Evolutionary conservation across 2,113 vertebrate genomes (phyloP).

Genomic region (Phrynosoma platyrhinos): DNA sequence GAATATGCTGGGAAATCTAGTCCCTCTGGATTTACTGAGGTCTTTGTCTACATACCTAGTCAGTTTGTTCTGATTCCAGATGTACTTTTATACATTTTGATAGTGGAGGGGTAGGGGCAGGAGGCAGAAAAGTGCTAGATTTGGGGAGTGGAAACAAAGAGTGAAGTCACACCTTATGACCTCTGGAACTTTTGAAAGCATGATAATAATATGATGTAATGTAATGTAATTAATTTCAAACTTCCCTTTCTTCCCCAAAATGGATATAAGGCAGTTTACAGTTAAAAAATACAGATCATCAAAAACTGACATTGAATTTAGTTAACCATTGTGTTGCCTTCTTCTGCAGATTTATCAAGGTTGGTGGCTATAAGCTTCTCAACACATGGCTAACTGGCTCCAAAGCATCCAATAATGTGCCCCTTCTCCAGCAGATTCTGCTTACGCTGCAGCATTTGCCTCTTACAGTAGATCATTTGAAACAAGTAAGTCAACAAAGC

Average conservation of each 20-base stretch:
- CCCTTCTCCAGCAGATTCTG: slow-evolving; percentile 91
- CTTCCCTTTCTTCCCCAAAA: background rate
- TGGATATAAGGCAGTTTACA: background rate
- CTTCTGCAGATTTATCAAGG: slow-evolving; percentile 85
- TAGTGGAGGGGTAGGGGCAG: background rate
- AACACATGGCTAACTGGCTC: slow-evolving; percentile 93
- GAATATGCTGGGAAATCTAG: background rate
- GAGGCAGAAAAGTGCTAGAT: background rate
- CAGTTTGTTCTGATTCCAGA: background rate
- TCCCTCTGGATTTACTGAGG: background rate
- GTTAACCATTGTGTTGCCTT: background rate
- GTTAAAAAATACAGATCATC: background rate
- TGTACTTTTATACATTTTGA: background rate
- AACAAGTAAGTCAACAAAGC: slow-evolving; percentile 80
- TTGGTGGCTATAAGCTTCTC: slow-evolving; percentile 92
- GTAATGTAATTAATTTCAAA: background rate
- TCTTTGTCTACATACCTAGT: background rate
- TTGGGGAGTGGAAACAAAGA: background rate
- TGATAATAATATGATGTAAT: background rate
- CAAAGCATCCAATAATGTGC: slow-evolving; percentile 88
- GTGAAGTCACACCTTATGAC: background rate
- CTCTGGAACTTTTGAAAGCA: background rate
- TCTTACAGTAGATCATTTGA: slow-evolving; percentile 94
- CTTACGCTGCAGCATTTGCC: slow-evolving; percentile 93
- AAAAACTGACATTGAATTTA: background rate